Base-by-base conservation (phyloP, 2,797 vertebrate species). In the Phyllotis vaccarum region DNA sequence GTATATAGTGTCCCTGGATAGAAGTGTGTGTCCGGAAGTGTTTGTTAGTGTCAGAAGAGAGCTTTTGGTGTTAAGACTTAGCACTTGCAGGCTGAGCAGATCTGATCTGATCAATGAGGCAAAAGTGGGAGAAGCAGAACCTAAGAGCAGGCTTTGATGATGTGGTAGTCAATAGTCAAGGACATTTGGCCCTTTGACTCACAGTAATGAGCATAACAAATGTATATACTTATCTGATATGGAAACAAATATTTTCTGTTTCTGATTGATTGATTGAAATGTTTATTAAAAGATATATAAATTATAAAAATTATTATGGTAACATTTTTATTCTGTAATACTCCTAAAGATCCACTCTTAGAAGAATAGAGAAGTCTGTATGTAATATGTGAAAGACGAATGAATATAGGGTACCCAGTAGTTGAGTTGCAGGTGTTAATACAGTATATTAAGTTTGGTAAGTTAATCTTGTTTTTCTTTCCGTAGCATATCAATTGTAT, bases 391-490 rank as follows among this genome's bases (percentile, higher is more conserved):
- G n/a, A 91, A 96, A 94, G 49, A 95, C 94, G 60, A 91, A 58
- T 46, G 46, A 86, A 89, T 90, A 64, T 27, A 46, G 46, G 37
- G 9, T 56, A 86, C 49, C 72, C 46, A 85, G 58, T 27, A 68
- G 16, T 94, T 95, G 49, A 89, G 89, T 89, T 92, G 60, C 40
- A 86, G 29, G 93, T 95, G 22, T 21, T 76, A 96, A 82, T 52
- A 94, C 91, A 97, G 79, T 91, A n/a, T 56, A 90, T 96, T 97
- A 91, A 49, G 70, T 83, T 97, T 93, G 34, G 37, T 87, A 83
- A 96, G 74, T 49, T 78, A 78, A 64, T 93, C 49, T 95, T 93
- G 16, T 37, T 96, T 98, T 94, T 97, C 0, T 94, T 97, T 85
- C 72, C 90, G 56, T 60, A 75, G 78, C 0, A 0, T 90, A 68